A percentile compares a stretch with the other conserved stretches of the same genome.
phyloP scores from a whole-genome alignment of 2,113 vertebrate species.

The Rhinoderma darwinii region DNA sequence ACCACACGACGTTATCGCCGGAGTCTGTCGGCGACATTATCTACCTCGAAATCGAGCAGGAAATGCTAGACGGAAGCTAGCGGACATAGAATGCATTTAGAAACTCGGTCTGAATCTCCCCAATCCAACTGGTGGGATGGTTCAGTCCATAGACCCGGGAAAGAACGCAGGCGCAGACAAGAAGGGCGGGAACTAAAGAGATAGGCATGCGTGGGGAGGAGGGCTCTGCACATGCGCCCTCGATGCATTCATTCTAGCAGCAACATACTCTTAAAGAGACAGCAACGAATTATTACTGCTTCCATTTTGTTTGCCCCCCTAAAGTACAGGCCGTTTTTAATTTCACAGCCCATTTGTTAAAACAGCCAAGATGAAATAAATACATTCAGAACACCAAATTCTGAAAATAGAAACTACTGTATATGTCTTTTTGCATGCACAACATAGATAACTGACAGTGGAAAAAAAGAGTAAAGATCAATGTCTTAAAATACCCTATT shows the following conservation, averaged over 20 bases:
- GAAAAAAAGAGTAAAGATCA: not conserved
- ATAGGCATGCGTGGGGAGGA: slow-evolving; percentile 40
- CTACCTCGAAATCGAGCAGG: not conserved
- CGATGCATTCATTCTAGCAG: not conserved
- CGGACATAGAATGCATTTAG: not conserved
- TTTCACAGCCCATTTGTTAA: not conserved
- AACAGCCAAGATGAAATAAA: not conserved
- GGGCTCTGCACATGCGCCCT: slow-evolving; percentile 32
- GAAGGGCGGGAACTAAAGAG: slow-evolving; percentile 3
- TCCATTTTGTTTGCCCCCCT: slow-evolving; percentile 55
- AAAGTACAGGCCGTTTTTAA: not conserved
- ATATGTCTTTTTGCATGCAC: not conserved
- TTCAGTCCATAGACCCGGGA: slow-evolving; percentile 29
- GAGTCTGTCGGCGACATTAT: not conserved
- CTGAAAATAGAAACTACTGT: not conserved
- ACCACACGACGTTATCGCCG: not conserved
- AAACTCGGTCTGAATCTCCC: not conserved
- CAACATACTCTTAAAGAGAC: slow-evolving; percentile 38
- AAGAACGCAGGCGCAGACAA: slow-evolving; percentile 30
- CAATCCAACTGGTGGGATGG: not conserved
- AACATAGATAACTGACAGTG: not conserved
- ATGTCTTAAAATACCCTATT: no score
- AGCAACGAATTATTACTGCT: not conserved
- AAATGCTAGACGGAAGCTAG: not conserved
- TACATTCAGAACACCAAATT: not conserved